Percentiles rank a stretch among this genome's conserved stretches.
These are phyloP conservation scores for Ctenopoma multispine DNA, from an alignment of 2,797 vertebrate genomes.

Conservation along the genomic window DNA sequence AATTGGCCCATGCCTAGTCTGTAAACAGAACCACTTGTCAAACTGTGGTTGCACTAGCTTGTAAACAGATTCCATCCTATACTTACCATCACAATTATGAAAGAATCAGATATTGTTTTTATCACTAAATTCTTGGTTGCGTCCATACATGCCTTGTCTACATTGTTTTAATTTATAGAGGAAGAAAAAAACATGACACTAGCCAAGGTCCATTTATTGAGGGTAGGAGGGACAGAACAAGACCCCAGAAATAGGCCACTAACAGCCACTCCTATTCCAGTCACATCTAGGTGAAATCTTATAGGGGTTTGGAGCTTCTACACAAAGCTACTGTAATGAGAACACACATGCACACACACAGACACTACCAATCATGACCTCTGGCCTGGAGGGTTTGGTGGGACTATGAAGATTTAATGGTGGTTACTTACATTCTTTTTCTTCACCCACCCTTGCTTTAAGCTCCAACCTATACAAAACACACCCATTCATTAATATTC, in stretches of 20 bases:
- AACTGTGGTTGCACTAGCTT: constrained; percentile 19
- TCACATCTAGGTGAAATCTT: constrained; percentile 52
- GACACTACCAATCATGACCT: constrained; percentile 50
- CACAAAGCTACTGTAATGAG: constrained; percentile 43
- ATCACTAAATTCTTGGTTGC: constrained; percentile 21
- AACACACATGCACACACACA: constrained; percentile 32
- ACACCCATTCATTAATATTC: constrained; percentile 74
- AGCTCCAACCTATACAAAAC: constrained; percentile 30
- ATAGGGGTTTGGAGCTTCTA: constrained; percentile 35
- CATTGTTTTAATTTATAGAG: constrained; percentile 61
- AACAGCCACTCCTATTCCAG: constrained; percentile 47
- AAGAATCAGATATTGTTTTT: constrained; percentile 34
- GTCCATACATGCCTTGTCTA: constrained; percentile 27
- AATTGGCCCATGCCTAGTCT: no score
- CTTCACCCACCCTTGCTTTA: constrained; percentile 48
- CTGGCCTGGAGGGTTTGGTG: constrained; percentile 52
- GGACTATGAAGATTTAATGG: constrained; percentile 58
- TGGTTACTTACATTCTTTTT: constrained; percentile 53
- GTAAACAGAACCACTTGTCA: not conserved
- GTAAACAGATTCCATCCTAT: constrained; percentile 30
- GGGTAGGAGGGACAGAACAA: constrained; percentile 37
- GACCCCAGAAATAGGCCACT: constrained; percentile 71
- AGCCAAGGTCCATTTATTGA: constrained; percentile 30
- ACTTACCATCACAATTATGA: constrained; percentile 47
- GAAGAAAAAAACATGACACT: constrained; percentile 38